phyloP scores from a whole-genome alignment of 2,888 invertebrate genomes.

The Camptogramma bilineatum region DNA sequence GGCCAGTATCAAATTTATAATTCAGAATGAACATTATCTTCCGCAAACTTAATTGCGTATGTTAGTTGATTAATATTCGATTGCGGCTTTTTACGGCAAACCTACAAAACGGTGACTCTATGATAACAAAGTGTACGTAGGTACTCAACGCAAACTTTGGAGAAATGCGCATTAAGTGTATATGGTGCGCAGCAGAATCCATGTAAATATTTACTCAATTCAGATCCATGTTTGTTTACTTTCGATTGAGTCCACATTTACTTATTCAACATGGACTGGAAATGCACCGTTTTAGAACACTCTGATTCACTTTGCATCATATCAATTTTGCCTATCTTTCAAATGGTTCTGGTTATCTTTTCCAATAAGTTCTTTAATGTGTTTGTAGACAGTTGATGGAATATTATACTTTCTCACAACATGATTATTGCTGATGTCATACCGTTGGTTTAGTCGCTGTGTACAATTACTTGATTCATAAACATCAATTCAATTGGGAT shows the following conservation, averaged over 20 bases:
- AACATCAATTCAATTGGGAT: not conserved
- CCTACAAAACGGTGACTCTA: not conserved
- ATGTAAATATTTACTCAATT: conserved; percentile 25
- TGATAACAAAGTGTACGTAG: conserved; percentile 17
- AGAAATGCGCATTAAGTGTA: conserved; percentile 20
- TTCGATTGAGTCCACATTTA: conserved; percentile 3
- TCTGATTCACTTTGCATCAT: conserved; percentile 5
- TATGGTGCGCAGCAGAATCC: conserved; percentile 13
- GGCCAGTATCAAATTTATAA: conserved; percentile 1
- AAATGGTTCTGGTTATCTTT: conserved; percentile 3
- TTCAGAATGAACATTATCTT: conserved; percentile 10
- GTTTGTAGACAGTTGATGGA: not conserved
- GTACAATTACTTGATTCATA: conserved; percentile 1
- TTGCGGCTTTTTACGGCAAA: not conserved
- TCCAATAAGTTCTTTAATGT: not conserved
- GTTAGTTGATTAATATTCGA: not conserved
- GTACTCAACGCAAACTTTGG: conserved; percentile 3
- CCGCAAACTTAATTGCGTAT: not conserved
- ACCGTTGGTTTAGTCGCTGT: conserved; percentile 4
- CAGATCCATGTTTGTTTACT: conserved; percentile 12
- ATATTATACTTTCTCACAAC: not conserved
- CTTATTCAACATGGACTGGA: not conserved
- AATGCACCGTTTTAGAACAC: conserved; percentile 5
- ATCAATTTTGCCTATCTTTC: conserved; percentile 6
- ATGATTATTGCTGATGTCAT: not conserved